Percentiles rank a stretch among this genome's conserved stretches.
Conservation (phyloP, 2,888 invertebrate genomes). For the Ceramica pisi region DNA sequence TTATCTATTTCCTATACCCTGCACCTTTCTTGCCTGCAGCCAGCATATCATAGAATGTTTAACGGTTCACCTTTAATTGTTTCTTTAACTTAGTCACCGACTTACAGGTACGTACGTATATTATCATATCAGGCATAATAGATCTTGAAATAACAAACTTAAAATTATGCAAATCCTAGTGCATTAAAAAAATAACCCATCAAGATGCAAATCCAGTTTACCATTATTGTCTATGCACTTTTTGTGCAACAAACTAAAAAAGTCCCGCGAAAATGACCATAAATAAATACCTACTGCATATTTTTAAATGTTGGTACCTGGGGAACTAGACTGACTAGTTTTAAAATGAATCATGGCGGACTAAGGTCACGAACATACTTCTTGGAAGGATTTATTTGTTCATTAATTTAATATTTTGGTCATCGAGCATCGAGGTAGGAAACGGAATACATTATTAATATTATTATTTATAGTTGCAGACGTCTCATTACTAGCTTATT, state of each 20-base stretch:
- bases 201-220: conserved; percentile 5
- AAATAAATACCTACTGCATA: conserved; percentile 40
- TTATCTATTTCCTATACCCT: background rate
- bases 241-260: conserved; percentile 44
- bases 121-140: background rate
- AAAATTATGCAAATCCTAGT: background rate
- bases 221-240: conserved; percentile 44
- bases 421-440: conserved; percentile 69
- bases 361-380: conserved; percentile 71
- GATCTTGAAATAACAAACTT: background rate
- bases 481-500: conserved; percentile 42
- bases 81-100: background rate
- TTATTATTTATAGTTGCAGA: conserved; percentile 49
- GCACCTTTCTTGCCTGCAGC: no score
- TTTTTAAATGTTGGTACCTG: conserved; percentile 60
- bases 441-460: conserved; percentile 50
- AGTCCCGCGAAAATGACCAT: conserved; percentile 38
- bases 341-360: conserved; percentile 61
- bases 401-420: conserved; percentile 67
- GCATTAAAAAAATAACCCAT: background rate
- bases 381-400: conserved; percentile 74
- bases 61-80: background rate
- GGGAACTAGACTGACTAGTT: conserved; percentile 65
- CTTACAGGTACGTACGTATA: no score
- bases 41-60: background rate